phyloP scores from a whole-genome alignment of 1,140 invertebrate genomes.

The Trichomalopsis sarcophagae region DNA sequence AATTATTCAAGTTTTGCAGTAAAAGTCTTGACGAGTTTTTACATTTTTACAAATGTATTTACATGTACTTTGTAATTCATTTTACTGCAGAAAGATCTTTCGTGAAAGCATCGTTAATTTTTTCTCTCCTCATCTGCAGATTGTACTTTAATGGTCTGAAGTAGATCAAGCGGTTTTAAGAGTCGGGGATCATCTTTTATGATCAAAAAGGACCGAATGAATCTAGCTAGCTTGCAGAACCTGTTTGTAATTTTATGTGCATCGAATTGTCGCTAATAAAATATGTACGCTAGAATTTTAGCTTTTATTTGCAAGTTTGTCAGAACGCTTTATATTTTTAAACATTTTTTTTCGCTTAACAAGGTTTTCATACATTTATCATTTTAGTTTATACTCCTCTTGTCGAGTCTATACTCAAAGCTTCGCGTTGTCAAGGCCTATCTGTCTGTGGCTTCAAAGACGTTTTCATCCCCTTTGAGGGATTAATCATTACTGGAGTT shows the following conservation, averaged over 20 bases:
- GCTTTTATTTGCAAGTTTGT: neutral
- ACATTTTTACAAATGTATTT: too few species aligned
- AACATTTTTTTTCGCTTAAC: neutral
- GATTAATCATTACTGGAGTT: neutral
- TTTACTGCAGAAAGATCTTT: neutral
- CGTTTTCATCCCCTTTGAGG: neutral
- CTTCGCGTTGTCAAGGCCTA: neutral
- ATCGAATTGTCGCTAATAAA: neutral
- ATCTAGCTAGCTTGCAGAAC: neutral
- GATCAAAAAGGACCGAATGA: conserved; percentile 8
- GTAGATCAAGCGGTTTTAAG: conserved; percentile 5
- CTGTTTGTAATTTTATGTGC: conserved; percentile 21
- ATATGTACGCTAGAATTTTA: neutral
- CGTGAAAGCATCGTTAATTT: neutral
- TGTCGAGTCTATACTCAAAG: neutral
- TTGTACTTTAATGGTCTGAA: neutral
- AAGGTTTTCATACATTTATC: neutral
- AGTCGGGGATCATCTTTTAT: conserved; percentile 5
- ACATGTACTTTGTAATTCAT: too few species aligned
- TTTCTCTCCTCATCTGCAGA: neutral
- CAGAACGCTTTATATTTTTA: neutral
- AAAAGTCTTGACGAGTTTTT: too few species aligned
- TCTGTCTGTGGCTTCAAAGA: neutral
- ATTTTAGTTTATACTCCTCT: neutral
- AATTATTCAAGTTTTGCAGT: too few species aligned